A percentile compares a stretch with the other conserved stretches of the same genome.
These are phyloP conservation scores for Nomada ruficornis DNA, from an alignment of 2,888 invertebrate species.

Conservation along the genomic window DNA sequence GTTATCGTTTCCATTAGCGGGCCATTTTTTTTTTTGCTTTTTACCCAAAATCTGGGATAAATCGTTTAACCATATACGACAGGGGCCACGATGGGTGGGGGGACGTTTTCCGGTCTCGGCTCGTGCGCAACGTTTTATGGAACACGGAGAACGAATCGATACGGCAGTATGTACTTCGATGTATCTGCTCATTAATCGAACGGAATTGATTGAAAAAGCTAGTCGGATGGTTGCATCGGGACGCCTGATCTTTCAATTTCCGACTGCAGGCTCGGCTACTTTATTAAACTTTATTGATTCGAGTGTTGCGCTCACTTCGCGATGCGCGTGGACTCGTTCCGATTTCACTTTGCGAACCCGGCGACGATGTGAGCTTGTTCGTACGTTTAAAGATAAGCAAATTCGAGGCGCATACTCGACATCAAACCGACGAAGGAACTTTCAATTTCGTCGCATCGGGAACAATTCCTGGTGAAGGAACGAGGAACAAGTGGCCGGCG, in stretches of 20 bases:
- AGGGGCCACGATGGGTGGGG: neutral
- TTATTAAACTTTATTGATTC: conserved; percentile 64
- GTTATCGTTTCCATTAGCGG: conserved; percentile 28
- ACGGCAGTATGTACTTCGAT: neutral
- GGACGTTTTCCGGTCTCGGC: neutral
- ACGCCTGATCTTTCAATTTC: conserved; percentile 68
- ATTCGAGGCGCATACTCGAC: too few relatives aligned
- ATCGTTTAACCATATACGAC: neutral
- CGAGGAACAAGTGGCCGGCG: neutral
- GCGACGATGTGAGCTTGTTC: too few relatives aligned
- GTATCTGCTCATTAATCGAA: conserved; percentile 68
- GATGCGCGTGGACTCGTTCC: neutral
- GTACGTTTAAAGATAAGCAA: too few relatives aligned
- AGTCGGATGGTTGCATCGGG: conserved; percentile 45
- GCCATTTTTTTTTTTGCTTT: neutral
- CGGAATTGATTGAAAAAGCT: conserved; percentile 64
- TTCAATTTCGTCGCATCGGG: too few relatives aligned
- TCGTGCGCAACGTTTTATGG: neutral
- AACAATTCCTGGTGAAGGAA: too few relatives aligned
- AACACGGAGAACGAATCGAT: conserved; percentile 29
- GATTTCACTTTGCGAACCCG: conserved; percentile 6
- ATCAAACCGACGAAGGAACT: too few relatives aligned
- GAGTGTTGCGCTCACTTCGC: conserved; percentile 6
- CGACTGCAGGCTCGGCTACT: conserved; percentile 46
- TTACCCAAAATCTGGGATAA: conserved; percentile 23